Evolutionary conservation across 2,888 invertebrate species (phyloP), one percentile per base, ranked within the genome.

Genomic region (Drosophila cracens): DNA sequence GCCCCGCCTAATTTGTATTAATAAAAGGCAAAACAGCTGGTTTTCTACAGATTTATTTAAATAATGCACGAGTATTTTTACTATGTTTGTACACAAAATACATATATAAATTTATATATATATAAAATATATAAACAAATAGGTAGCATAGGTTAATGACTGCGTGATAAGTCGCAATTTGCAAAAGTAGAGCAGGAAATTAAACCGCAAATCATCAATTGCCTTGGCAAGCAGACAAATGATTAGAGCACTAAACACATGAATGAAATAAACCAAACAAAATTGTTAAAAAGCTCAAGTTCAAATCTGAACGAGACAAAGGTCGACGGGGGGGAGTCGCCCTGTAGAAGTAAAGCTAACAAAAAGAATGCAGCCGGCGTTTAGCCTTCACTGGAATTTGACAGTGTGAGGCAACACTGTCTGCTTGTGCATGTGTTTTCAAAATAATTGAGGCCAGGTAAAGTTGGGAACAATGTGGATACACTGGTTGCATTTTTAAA

Each of bases 321-420:
- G 21, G 21, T 21, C 21, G 16, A 16, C 8, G 46, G 16, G 46
- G 25, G 8, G n/a, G 4, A n/a, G 49, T 36, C 56, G 43, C 40
- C 57, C 31, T 43, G 27, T 27, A 21, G 25, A 13, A 51, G n/a
- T 48, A 64, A 70, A 66, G 25, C 59, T 57, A 63, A 60, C 43
- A 65, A 69, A 73, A 56, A 62, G 52, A 69, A 77, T 77, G 69
- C 69, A 69, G 61, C 81, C 76, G 81, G 81, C 72, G 67, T 81
- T 76, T 70, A 81, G 72, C 81, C 76, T 81, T 74, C 70, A 67
- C 13, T 27, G 31, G 21, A 67, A 48, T 51, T 58, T 61, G 33
- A 58, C 46, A 46, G 38, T 36, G 36, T 70, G 69, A 69, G 27
- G 11, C 33, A 69, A 46, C 43, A 25, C 16, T 25, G 25, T 25